Base-by-base conservation (phyloP, 2,113 vertebrate genomes). In the Gallinago jamesoni region DNA sequence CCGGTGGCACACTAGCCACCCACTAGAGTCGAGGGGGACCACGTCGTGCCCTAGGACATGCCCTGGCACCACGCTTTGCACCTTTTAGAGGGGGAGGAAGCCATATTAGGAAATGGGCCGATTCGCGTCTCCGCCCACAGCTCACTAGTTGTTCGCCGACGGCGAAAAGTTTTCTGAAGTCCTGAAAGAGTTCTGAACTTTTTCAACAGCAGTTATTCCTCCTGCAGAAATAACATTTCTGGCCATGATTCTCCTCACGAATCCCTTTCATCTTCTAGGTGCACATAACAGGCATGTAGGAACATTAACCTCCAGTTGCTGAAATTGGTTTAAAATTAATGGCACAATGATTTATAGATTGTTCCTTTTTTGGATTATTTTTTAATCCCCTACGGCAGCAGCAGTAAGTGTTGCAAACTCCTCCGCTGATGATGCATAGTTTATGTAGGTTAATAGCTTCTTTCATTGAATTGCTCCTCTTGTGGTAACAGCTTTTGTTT, bases 1-100 rank as follows among this genome's bases (percentile, higher is more conserved):
- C 14, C 24, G 1, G 2, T 1, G 2, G 8, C 43, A 3, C 16
- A 0, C n/a, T 17, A 53, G 20, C 13, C 30, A 3, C 31, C 20
- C 47, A 0, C 11, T 2, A n/a, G 31, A 13, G 8, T 3, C 18
- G 3, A 2, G 30, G 35, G 4, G 12, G 9, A 7, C 3, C 10
- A 4, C 4, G 7, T 7, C 15, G 17, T 6, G 47, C 4, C 4
- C 4, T 7, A 7, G 24, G 33, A 4, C 14, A 0, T 17, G 9
- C 3, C 15, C 60, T 2, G 15, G 16, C 5, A 2, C 33, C 15
- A 1, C 1, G 12, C 39, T 23, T 6, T 5, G 66, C 47, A 7
- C 24, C 37, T 17, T 3, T 1, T 1, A 3, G 8, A 50, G 57
- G 23, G 3, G 59, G 21, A 31, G 4, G 27, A 22, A 23, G 4